Evolutionary conservation across 2,113 vertebrate species (phyloP).

Genomic region (Caranx ignobilis): DNA sequence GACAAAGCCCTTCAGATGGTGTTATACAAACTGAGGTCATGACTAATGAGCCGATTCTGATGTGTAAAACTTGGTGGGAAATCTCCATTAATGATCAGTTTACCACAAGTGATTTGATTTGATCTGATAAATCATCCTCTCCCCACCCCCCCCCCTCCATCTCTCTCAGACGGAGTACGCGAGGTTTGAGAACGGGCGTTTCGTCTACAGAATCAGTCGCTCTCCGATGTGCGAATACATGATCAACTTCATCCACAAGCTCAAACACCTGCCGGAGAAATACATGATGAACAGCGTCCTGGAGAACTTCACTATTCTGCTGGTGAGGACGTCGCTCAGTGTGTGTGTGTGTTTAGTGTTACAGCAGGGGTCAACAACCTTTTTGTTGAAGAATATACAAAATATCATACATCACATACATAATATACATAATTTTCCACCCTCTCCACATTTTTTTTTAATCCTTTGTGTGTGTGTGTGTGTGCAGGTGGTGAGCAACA

Average conservation of each 20-base stretch:
- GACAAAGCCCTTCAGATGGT: too few relatives aligned
- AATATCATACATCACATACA: too few relatives aligned
- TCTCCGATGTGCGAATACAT: constrained; percentile 99
- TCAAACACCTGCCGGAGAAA: constrained; percentile 99
- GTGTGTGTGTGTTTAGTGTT: too few relatives aligned
- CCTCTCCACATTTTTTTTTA: too few relatives aligned
- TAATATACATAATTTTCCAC: too few relatives aligned
- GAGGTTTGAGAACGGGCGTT: constrained; percentile 96
- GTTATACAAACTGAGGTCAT: too few relatives aligned
- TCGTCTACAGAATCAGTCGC: constrained; percentile 97
- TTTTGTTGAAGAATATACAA: too few relatives aligned
- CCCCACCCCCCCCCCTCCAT: not conserved
- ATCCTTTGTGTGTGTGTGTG: constrained; percentile 14
- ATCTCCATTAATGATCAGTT: not conserved
- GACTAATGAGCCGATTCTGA: too few relatives aligned
- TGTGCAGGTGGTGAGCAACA: constrained; percentile 95
- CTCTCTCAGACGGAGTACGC: constrained; percentile 93
- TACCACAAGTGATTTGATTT: too few relatives aligned
- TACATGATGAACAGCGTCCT: constrained; percentile 99
- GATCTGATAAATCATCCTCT: not conserved
- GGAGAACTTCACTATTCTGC: constrained; percentile 99
- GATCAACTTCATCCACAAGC: constrained; percentile 99
- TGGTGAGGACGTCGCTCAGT: constrained; percentile 83
- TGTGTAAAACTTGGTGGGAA: too few relatives aligned
- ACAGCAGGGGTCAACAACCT: too few relatives aligned